Evolutionary conservation across 1,140 invertebrate genomes (phyloP).

Genomic region (Drosophila tropicalis): DNA sequence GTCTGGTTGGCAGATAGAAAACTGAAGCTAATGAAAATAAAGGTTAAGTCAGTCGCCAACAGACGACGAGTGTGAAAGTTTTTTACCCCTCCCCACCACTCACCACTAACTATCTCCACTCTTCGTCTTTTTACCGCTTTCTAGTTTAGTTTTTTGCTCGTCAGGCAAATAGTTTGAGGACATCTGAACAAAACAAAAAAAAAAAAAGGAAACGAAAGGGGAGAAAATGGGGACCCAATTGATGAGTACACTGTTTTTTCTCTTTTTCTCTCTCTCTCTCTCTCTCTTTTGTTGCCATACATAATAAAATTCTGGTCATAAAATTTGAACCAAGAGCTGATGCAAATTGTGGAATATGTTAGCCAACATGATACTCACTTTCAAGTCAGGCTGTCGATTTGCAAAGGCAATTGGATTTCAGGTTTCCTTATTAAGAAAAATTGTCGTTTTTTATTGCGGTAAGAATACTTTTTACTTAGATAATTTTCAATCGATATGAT

Average conservation of each 20-base stretch:
- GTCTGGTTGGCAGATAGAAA: constrained; percentile 17
- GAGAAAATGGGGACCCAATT: constrained; percentile 1
- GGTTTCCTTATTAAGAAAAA: background rate
- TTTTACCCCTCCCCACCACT: constrained; percentile 16
- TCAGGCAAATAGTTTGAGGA: constrained; percentile 16
- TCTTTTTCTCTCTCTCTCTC: background rate
- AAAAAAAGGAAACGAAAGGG: background rate
- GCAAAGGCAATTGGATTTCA: background rate
- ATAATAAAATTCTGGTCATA: constrained; percentile 3
- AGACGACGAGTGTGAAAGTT: constrained; percentile 21
- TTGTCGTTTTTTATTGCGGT: no score
- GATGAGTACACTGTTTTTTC: constrained; percentile 1
- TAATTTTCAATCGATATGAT: no score
- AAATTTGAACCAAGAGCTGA: constrained; percentile 1
- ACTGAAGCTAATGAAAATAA: constrained; percentile 63
- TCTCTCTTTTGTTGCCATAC: background rate
- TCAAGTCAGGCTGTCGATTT: background rate
- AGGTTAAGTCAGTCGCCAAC: constrained; percentile 37
- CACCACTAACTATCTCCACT: background rate
- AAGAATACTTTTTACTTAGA: no score
- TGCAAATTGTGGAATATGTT: constrained; percentile 1
- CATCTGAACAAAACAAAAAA: constrained; percentile 8
- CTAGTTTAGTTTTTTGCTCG: constrained; percentile 1
- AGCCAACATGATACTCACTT: background rate
- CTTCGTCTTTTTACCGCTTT: background rate